Percentiles rank a stretch among this genome's conserved stretches.
Evolutionary conservation across 1,140 invertebrate species (phyloP).

Genomic region (Drosophila orosa): DNA sequence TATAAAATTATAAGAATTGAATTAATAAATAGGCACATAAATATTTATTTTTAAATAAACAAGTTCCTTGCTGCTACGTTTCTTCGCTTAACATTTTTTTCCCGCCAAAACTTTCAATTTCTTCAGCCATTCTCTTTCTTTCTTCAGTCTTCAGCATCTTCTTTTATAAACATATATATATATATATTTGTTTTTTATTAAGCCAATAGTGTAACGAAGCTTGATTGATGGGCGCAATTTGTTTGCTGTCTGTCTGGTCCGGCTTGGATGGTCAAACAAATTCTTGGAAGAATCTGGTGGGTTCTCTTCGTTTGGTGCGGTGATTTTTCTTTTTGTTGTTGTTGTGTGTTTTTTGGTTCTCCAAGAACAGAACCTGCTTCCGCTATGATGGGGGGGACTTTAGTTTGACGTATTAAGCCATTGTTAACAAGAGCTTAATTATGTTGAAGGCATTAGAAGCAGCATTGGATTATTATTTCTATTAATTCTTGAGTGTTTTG

Average conservation of each 20-base stretch:
- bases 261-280: slow-evolving; percentile 26
- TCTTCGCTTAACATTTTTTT: background rate
- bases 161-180: background rate
- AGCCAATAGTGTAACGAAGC: slow-evolving; percentile 11
- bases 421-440: slow-evolving; percentile 72
- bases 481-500: slow-evolving; percentile 21
- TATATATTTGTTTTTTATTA: too few species aligned
- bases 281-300: slow-evolving; percentile 15
- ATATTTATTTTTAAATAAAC: background rate
- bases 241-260: slow-evolving; percentile 32
- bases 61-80: background rate
- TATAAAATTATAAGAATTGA: background rate
- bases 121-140: slow-evolving; percentile 18
- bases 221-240: slow-evolving; percentile 41
- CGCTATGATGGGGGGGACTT: slow-evolving; percentile 30
- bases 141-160: background rate
- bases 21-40: background rate
- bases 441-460: slow-evolving; percentile 39
- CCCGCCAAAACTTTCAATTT: slow-evolving; percentile 27
- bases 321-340: slow-evolving; percentile 33
- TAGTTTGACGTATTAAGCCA: slow-evolving; percentile 50
- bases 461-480: slow-evolving; percentile 29
- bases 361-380: slow-evolving; percentile 55
- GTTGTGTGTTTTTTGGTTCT: slow-evolving; percentile 2
- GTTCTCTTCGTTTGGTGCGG: slow-evolving; percentile 15